These are phyloP conservation scores for Idris sp. DNA, from an alignment of 1,140 invertebrate genomes.

Conservation along the genomic window DNA sequence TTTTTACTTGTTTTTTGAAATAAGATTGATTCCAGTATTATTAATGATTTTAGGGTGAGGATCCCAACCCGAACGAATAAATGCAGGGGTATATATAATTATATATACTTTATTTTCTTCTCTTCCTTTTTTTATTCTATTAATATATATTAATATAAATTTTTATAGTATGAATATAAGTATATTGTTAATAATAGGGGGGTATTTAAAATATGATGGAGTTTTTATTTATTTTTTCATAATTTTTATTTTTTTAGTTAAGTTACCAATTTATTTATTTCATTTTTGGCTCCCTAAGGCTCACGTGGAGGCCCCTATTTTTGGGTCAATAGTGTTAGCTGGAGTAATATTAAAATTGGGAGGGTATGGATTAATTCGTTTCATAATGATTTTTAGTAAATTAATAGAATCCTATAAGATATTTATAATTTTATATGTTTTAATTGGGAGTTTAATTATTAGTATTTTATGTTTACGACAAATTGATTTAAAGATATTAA, in stretches of 20 bases:
- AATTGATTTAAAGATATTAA: conserved; percentile 81
- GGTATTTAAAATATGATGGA: conserved; percentile 14
- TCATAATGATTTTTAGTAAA: conserved; percentile 68
- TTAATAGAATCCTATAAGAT: conserved; percentile 74
- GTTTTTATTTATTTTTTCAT: conserved; percentile 65
- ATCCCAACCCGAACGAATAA: conserved; percentile 81
- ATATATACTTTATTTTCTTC: conserved; percentile 60
- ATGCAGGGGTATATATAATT: conserved; percentile 73
- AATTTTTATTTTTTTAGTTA: conserved; percentile 83
- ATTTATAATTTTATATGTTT: conserved; percentile 78
- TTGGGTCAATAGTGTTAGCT: conserved; percentile 85
- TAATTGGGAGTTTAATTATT: conserved; percentile 79
- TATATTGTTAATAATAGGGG: conserved; percentile 68
- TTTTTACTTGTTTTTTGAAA: conserved; percentile 85
- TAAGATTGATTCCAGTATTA: conserved; percentile 81
- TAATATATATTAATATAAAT: conserved; percentile 76
- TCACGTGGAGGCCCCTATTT: conserved; percentile 85
- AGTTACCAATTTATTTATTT: conserved; percentile 84
- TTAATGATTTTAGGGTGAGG: conserved; percentile 83
- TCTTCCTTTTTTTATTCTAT: conserved; percentile 67
- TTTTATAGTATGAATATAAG: conserved; percentile 44
- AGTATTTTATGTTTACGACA: conserved; percentile 82
- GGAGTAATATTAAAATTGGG: conserved; percentile 84
- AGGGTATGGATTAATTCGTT: conserved; percentile 81
- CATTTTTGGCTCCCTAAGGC: conserved; percentile 86